A percentile compares a stretch with the other conserved stretches of the same genome.
Conservation (phyloP, 2,113 vertebrate genomes). For the Zapus hudsonius region DNA sequence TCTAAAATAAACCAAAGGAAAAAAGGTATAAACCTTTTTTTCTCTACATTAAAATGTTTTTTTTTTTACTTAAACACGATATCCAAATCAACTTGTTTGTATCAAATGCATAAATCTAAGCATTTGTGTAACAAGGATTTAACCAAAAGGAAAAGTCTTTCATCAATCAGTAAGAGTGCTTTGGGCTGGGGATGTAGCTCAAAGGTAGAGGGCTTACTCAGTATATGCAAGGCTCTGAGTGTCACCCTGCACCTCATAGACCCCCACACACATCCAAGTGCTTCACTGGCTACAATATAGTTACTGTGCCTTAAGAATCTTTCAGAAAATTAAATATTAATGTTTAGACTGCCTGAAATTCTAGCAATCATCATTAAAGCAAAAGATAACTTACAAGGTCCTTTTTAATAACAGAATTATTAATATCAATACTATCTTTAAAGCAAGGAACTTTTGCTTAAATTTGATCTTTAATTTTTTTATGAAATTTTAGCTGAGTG, state of each 20-base stretch:
- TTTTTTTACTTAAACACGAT: conserved; percentile 37
- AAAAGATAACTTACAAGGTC: conserved; percentile 17
- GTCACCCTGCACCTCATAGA: background rate
- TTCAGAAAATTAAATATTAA: conserved; percentile 30
- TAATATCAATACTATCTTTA: conserved; percentile 40
- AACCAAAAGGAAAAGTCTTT: background rate
- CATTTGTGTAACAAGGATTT: background rate
- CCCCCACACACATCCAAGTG: background rate
- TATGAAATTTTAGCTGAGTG: conserved; percentile 12
- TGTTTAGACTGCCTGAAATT: conserved; percentile 23
- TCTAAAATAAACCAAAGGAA: conserved; percentile 12
- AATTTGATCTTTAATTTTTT: conserved; percentile 46
- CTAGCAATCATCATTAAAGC: conserved; percentile 6
- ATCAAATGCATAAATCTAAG: conserved; percentile 35
- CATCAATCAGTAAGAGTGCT: conserved; percentile 8
- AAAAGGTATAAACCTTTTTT: background rate
- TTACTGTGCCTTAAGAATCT: conserved; percentile 5
- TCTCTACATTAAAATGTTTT: background rate
- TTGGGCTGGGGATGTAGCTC: background rate
- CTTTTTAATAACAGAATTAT: conserved; percentile 26
- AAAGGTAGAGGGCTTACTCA: background rate
- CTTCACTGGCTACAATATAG: background rate
- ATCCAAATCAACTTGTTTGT: background rate
- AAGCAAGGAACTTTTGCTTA: conserved; percentile 27
- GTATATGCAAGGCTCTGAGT: background rate